A percentile compares a stretch with the other conserved stretches of the same genome.
These are phyloP conservation scores for Aphelenchoides avenae DNA, from an alignment of 1,140 invertebrate genomes.

Conservation along the genomic window DNA sequence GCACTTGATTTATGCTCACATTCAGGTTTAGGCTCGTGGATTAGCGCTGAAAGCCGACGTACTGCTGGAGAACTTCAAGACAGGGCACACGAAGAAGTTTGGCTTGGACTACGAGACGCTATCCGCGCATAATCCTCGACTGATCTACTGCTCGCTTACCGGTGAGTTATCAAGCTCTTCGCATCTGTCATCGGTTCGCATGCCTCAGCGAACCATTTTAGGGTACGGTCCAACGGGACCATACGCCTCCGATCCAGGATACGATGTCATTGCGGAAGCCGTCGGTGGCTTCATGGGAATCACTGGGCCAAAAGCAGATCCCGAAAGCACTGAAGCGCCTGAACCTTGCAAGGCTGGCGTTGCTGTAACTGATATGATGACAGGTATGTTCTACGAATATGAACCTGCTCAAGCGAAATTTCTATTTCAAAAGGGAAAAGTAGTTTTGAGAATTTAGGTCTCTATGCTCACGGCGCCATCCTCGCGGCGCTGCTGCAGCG, in stretches of 20 bases:
- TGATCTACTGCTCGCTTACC: slow-evolving; percentile 90
- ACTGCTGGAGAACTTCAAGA: slow-evolving; percentile 87
- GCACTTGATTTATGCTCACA: no score
- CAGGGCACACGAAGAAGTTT: slow-evolving; percentile 75
- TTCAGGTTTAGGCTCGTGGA: slow-evolving; percentile 61
- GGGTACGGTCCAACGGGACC: slow-evolving; percentile 81
- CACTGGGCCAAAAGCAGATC: slow-evolving; percentile 75
- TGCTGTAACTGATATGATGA: no score
- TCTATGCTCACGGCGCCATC: slow-evolving; percentile 91
- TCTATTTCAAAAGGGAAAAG: slow-evolving; percentile 1
- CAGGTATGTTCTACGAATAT: background rate
- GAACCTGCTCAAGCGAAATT: background rate
- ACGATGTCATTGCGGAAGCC: slow-evolving; percentile 89
- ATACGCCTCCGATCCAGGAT: slow-evolving; percentile 78
- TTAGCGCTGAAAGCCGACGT: slow-evolving; percentile 74
- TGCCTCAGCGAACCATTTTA: slow-evolving; percentile 25
- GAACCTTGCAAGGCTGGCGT: slow-evolving; percentile 73
- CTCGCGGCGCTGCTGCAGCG: slow-evolving; percentile 80
- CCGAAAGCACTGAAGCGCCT: no score
- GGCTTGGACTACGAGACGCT: slow-evolving; percentile 76
- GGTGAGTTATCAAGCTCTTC: slow-evolving; percentile 60
- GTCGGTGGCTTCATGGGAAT: slow-evolving; percentile 82
- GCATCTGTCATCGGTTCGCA: background rate
- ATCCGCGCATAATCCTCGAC: slow-evolving; percentile 69
- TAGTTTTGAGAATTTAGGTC: slow-evolving; percentile 62